These are phyloP conservation scores for Andrena chrysosceles DNA, from an alignment of 2,888 invertebrate species.

Conservation along the genomic window DNA sequence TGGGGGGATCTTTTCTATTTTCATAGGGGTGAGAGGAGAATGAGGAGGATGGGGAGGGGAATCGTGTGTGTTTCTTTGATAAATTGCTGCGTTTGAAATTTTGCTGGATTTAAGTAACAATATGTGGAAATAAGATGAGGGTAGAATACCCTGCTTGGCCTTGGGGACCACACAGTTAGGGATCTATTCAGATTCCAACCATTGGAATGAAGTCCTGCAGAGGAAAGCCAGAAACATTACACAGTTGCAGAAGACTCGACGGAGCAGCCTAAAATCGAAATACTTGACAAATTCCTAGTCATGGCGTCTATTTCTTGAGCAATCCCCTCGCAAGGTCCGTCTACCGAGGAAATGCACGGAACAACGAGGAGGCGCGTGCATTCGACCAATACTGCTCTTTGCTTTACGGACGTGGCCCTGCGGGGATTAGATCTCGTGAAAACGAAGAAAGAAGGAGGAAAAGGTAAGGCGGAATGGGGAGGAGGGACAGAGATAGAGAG, in stretches of 20 bases:
- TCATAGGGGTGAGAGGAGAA: conserved; percentile 2
- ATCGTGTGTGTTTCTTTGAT: conserved; percentile 17
- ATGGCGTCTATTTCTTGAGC: not conserved
- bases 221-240: no score
- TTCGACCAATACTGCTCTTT: conserved; percentile 55
- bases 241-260: no score
- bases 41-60: not conserved
- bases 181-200: no score
- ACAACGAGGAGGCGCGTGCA: conserved; percentile 67
- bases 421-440: conserved; percentile 78
- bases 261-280: not conserved
- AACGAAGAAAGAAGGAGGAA: conserved; percentile 69
- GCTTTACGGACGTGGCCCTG: conserved; percentile 73
- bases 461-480: conserved; percentile 27
- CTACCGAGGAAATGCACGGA: conserved; percentile 56
- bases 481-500: conserved; percentile 44
- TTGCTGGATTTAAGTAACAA: conserved; percentile 39
- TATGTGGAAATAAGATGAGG: conserved; percentile 5
- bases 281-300: not conserved
- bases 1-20: conserved; percentile 32
- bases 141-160: not conserved
- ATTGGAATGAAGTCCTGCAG: no score
- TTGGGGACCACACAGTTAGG: no score
- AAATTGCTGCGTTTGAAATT: conserved; percentile 39
- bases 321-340: conserved; percentile 19